These are phyloP conservation scores for Sinodicranocentrus sp. DNA, from an alignment of 2,888 invertebrate genomes.

Conservation along the genomic window DNA sequence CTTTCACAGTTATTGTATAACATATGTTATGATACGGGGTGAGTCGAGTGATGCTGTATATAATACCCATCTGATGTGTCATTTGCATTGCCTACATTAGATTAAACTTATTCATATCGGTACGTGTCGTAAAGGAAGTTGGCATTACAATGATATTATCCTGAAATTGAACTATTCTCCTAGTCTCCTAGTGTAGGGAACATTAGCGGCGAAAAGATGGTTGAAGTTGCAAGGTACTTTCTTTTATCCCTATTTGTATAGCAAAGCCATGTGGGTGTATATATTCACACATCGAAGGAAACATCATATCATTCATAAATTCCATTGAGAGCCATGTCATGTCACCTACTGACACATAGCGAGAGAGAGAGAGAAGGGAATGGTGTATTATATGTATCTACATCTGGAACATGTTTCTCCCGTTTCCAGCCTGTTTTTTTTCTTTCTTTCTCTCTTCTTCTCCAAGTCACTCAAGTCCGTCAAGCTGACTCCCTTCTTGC, in stretches of 20 bases:
- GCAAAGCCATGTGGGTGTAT: too few species aligned
- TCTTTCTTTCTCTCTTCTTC: not conserved
- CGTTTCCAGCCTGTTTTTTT: not conserved
- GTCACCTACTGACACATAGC: conserved; percentile 16
- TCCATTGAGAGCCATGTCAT: conserved; percentile 33
- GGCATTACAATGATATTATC: not conserved
- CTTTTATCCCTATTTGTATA: not conserved
- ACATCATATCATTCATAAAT: conserved; percentile 32
- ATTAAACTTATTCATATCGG: conserved; percentile 12
- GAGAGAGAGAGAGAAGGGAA: not conserved
- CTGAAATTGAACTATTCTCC: not conserved
- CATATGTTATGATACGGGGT: not conserved
- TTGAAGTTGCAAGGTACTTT: not conserved
- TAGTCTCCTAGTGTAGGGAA: too few species aligned
- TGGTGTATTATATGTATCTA: not conserved
- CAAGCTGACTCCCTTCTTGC: not conserved
- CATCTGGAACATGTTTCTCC: conserved; percentile 23
- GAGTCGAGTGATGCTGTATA: not conserved
- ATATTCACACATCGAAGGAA: not conserved
- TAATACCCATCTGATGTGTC: conserved; percentile 4
- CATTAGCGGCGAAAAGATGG: not conserved
- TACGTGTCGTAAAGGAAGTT: not conserved
- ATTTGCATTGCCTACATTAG: not conserved
- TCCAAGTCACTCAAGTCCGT: not conserved
- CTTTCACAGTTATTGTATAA: not conserved